Evolutionary conservation across 2,888 invertebrate genomes (phyloP).

Genomic region (Melitaea athalia): DNA sequence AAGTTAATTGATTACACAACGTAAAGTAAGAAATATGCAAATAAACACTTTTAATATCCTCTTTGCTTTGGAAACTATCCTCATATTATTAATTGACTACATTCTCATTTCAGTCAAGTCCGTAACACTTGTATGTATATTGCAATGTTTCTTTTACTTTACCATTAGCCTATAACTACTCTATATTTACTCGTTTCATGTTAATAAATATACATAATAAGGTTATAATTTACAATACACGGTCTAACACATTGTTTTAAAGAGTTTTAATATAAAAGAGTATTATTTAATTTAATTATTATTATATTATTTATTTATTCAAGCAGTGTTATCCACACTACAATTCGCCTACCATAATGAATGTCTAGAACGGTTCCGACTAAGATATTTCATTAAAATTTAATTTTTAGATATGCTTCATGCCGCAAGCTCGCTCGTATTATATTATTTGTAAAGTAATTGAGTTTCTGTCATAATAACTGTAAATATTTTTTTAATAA

Average conservation of each 20-base stretch:
- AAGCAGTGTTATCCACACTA: conserved; percentile 18
- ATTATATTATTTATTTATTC: conserved; percentile 5
- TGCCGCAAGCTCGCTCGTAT: conserved; percentile 29
- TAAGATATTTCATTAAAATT: conserved; percentile 19
- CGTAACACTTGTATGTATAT: neutral
- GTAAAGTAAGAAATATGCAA: neutral
- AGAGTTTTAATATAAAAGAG: neutral
- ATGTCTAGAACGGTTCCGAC: conserved; percentile 23
- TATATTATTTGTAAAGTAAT: neutral
- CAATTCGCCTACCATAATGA: conserved; percentile 25
- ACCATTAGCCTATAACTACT: neutral
- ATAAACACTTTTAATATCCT: neutral
- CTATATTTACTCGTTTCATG: neutral
- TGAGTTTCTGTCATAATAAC: neutral
- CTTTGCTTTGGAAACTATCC: neutral
- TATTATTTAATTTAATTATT: conserved; percentile 6
- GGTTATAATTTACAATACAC: conserved; percentile 10
- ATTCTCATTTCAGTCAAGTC: neutral
- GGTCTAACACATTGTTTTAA: neutral
- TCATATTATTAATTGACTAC: conserved; percentile 8
- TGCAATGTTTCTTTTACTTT: neutral
- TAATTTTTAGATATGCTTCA: conserved; percentile 33
- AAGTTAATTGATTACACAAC: too few species aligned
- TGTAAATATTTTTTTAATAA: neutral
- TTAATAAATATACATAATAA: neutral